phyloP scores from a whole-genome alignment of 1,140 invertebrate species.

The Portunus trituberculatus region DNA sequence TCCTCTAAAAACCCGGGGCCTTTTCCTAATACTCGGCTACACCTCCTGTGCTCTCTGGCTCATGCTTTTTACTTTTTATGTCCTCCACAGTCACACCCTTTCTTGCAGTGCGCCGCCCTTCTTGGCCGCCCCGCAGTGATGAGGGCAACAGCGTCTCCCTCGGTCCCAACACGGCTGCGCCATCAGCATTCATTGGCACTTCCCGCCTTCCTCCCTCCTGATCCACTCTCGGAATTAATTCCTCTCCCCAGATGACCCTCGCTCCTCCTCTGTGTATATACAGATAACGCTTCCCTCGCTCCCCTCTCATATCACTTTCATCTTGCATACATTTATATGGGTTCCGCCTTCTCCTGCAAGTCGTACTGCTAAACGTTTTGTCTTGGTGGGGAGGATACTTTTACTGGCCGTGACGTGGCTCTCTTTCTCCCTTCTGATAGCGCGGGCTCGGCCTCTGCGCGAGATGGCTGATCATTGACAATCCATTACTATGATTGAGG shows the following conservation, averaged over 20 bases:
- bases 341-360: not conserved
- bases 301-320: not conserved
- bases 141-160: not conserved
- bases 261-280: constrained; percentile 12
- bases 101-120: not conserved
- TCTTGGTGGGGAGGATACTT: not conserved
- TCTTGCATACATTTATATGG: constrained; percentile 3
- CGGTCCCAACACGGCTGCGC: not conserved
- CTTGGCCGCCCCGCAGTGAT: not conserved
- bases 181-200: constrained; percentile 21
- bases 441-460: not conserved
- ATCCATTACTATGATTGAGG: not conserved
- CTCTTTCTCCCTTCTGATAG: not conserved
- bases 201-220: constrained; percentile 2
- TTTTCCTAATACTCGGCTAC: too few relatives aligned
- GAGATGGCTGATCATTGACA: not conserved
- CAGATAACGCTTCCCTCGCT: constrained; percentile 18
- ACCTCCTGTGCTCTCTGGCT: not conserved
- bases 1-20: too few relatives aligned
- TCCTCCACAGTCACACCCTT: not conserved
- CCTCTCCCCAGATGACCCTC: constrained; percentile 16
- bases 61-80: not conserved
- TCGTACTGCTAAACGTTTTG: not conserved
- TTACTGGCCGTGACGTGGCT: not conserved
- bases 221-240: constrained; percentile 22